Evolutionary conservation across 1,140 invertebrate genomes (phyloP).

Genomic region (Caenorhabditis elegans): DNA sequence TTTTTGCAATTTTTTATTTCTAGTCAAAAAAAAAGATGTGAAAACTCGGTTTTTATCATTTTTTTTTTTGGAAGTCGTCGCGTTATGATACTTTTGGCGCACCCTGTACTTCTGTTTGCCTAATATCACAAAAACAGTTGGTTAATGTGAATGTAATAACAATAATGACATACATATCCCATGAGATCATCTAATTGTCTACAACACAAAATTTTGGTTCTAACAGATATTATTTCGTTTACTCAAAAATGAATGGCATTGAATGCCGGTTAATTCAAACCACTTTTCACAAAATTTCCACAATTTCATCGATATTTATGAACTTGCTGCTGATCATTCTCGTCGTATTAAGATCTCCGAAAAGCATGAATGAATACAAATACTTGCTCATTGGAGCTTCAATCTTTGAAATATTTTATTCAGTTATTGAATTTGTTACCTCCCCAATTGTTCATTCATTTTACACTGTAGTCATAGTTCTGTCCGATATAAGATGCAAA

Average conservation of each 20-base stretch:
- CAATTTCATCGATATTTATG: neutral
- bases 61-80: no score
- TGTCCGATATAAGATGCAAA: neutral
- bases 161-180: no score
- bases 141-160: no score
- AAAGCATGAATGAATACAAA: neutral
- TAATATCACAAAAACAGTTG: no score
- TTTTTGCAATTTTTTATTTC: no score
- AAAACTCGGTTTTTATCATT: no score
- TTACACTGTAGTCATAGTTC: neutral
- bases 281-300: neutral
- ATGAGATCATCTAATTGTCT: no score
- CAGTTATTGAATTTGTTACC: neutral
- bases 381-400: neutral
- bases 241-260: neutral
- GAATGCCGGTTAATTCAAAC: neutral
- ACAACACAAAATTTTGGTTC: no score
- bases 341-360: neutral
- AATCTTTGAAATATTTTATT: neutral
- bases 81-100: no score
- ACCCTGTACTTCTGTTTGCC: no score
- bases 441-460: conserved; percentile 1
- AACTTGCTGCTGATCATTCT: neutral
- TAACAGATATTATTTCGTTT: no score
- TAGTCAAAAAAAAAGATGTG: no score